Percentiles rank a stretch among this genome's conserved stretches.
phyloP scores from a whole-genome alignment of 2,888 invertebrate genomes.

The Tipula lateralis region DNA sequence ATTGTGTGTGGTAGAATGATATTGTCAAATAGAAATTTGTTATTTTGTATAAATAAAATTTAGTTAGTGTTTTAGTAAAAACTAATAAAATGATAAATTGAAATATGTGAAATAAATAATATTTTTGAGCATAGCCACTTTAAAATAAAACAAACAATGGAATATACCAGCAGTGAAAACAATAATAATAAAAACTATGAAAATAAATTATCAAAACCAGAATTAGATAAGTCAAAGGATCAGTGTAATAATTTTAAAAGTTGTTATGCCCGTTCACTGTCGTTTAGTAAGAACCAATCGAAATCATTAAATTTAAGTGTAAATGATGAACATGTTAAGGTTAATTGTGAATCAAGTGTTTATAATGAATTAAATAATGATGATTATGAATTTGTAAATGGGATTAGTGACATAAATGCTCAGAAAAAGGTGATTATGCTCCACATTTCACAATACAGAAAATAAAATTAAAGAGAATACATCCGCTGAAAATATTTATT shows the following conservation, averaged over 20 bases:
- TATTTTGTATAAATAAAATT: neutral
- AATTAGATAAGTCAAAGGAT: constrained; percentile 45
- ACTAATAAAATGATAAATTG: neutral
- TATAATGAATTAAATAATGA: neutral
- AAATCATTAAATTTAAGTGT: constrained; percentile 49
- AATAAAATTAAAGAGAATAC: neutral
- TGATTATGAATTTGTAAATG: neutral
- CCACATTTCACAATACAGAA: neutral
- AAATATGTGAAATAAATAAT: neutral
- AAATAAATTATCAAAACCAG: constrained; percentile 36
- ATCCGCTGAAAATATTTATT: neutral
- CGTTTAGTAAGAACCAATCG: constrained; percentile 44
- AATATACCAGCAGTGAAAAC: neutral
- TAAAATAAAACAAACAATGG: neutral
- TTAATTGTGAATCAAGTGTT: neutral
- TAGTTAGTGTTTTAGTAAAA: neutral
- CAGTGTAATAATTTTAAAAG: constrained; percentile 53
- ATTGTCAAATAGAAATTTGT: neutral
- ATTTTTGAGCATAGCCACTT: neutral
- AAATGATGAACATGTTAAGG: constrained; percentile 30
- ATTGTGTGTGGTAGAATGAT: neutral
- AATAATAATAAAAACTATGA: neutral
- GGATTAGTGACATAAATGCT: neutral
- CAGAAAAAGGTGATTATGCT: neutral
- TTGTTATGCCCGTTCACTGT: constrained; percentile 53